Evolutionary conservation across 2,113 vertebrate species (phyloP).

Genomic region (Xenopus laevis): DNA sequence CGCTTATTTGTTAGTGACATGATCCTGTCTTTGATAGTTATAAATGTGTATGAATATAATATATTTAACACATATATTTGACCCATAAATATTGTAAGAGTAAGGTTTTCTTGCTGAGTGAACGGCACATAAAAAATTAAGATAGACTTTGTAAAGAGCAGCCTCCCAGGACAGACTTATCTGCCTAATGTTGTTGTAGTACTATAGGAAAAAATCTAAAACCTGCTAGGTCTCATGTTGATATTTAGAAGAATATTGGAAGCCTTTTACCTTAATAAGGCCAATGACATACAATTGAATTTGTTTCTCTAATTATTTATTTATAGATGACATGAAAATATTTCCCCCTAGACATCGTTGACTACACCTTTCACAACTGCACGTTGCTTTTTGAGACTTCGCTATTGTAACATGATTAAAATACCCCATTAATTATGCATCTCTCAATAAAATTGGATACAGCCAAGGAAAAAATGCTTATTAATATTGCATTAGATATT

Average conservation of each 20-base stretch:
- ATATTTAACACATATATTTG: too few relatives aligned
- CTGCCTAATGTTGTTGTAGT: too few relatives aligned
- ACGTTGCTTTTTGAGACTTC: constrained; percentile 55
- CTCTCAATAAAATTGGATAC: constrained; percentile 59
- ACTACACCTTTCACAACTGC: constrained; percentile 55
- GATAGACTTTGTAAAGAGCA: too few relatives aligned
- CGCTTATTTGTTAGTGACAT: too few relatives aligned
- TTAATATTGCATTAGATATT: constrained; percentile 68
- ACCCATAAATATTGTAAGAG: too few relatives aligned
- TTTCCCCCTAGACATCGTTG: constrained; percentile 54
- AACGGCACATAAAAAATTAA: too few relatives aligned
- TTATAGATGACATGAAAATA: constrained; percentile 59
- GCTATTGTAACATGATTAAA: constrained; percentile 67
- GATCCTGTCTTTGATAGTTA: too few relatives aligned
- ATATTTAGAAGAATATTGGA: constrained; percentile 55
- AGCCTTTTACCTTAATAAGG: constrained; percentile 57
- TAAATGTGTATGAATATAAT: too few relatives aligned
- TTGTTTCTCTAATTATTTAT: constrained; percentile 61
- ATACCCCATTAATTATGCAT: constrained; percentile 67
- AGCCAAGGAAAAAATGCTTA: constrained; percentile 59
- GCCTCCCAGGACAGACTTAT: too few relatives aligned
- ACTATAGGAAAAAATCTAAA: not conserved
- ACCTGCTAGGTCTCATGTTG: constrained; percentile 36
- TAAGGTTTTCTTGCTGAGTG: too few relatives aligned
- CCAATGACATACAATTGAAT: constrained; percentile 54